Base-by-base conservation (phyloP, 2,113 vertebrate genomes). In the Ranitomeya imitator region DNA sequence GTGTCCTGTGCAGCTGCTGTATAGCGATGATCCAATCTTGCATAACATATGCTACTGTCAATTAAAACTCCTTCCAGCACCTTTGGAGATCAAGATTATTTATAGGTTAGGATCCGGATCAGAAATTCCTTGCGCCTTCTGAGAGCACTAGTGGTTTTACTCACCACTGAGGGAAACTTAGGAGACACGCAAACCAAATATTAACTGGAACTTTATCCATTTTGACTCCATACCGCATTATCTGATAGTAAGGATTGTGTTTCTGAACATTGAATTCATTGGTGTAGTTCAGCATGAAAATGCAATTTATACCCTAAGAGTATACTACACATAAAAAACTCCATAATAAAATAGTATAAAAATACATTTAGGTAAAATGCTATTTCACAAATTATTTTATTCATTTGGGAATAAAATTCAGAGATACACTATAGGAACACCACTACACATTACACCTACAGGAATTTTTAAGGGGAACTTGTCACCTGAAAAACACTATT, bases 21-120 rank as follows among this genome's bases (percentile, higher is more conserved):
- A 6, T 61, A 69, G 79, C 21, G 23, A 15, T 45, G 79, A 71
- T 52, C 85, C 60, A 78, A 78, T 65, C 74, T 51, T 77, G 52
- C 37, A 65, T 45, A 74, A 55, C 91, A 87, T 3, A 0, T 83
- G 89, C 86, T 92, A 90, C 91, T 91, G 89, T 93, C 92, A 92
- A 88, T 92, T 91, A 91, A 90, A 85, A 78, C 87, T 61, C 86
- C 90, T 87, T 21, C 79, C 91, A 91, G 87, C 86, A 91, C 87
- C 91, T 90, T 91, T 91, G 7, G 80, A 90, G 77, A 90, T 85
- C 86, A 80, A 90, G 87, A 90, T 90, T 90, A 90, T 89, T 63
- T 90, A 86, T 86, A 90, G 82, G n/a, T 86, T 90, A 85, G 18
- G 11, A 90, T 90, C 92, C 91, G 88, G 83, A 90, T 90, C 87